Base-by-base conservation (phyloP, 2,113 vertebrate genomes). In the Solea senegalensis region DNA sequence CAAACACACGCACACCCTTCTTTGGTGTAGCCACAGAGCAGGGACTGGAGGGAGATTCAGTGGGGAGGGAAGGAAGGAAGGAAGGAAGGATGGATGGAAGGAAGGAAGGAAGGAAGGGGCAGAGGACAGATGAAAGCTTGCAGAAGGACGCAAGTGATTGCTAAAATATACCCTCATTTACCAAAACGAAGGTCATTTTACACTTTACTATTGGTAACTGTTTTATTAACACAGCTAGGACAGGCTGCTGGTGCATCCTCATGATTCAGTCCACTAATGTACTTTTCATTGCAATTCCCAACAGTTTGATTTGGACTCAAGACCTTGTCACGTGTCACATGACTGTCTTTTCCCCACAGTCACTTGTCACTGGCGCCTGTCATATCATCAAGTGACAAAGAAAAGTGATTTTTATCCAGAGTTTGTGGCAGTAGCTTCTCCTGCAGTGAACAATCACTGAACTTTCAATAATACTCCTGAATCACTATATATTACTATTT, bases 21-120 rank as follows among this genome's bases (percentile, higher is more conserved):
- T 61, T 67, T 14, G 68, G 73, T 45, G 53, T 13, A 71, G 70
- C 55, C 63, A 74, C 2, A 7, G 80, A 78, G 79, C 62, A 80
- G 48, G 71, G 51, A 62, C 49, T 41, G 44, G 52, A 60, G 62
- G 14, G 72, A 75, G 8, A 11, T 41, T 57, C 39, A 16, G 50
- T 60, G 61, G 28, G 61, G 11, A 28, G 28, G 55, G 65, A 61
- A 56, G 59, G 21, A 53, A 6, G 34, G 62, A 72, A 77, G 72
- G 69, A 10, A 70, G 65, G 56, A 3, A 21, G 60, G 48, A 61
- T 2, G 28, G 5, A 34, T 2, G 28, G 5, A 34, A 34, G 28
- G 28, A 34, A 34, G 28, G 28, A 34, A 34, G 34, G 34, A 34
- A 34, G 34, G 34, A 34, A 34, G 34, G 70, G 49, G 44, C 39